Evolutionary conservation across 2,888 invertebrate species (phyloP), one percentile per base, ranked within the genome.

Genomic region (Drymonia ruficornis): DNA sequence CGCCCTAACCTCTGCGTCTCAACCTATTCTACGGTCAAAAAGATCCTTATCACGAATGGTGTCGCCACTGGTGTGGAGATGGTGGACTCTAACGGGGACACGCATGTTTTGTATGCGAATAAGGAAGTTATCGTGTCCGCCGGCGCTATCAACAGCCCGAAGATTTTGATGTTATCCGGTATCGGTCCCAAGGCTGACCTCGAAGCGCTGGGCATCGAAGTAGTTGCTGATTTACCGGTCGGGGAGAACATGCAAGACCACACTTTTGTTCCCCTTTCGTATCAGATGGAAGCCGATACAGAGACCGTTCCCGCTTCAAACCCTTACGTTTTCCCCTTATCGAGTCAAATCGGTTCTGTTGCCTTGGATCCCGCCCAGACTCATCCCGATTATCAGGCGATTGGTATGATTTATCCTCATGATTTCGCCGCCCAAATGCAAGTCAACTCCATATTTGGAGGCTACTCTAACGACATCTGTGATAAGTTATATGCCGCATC

Each of bases 361-460:
- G 57, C 72, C 2, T 49, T 72, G 3, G 55, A 77, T 36, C 59
- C 53, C 6, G 51, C 58, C 13, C 56, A 65, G 29, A 29, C 52
- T 0, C 47, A 56, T 11, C 59, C 78, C 11, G 67, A 74, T n/a
- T 74, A 73, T 48, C 74, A 72, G 40, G 45, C 44, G 8, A 61
- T 72, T 15, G 77, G 59, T 36, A 57, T 68, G n/a, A 1, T 55
- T 1, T 58, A 68, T 28, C 31, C 44, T 0, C 51, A 56, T 0
- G 56, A 59, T 1, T 55, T 50, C 7, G 13, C 52, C 0, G 66
- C 53, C 12, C 28, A 62, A 0, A 9, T 59, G 6, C 38, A 55
- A 1, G 8, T 72, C 1, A 72, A 70, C 15, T 16, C 54, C 86
- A 94, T 43, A 93, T 94, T 76, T 87, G 83, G 71, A 82, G 91